Conservation (phyloP, 2,113 vertebrate genomes). For the Chloropsis hardwickii region DNA sequence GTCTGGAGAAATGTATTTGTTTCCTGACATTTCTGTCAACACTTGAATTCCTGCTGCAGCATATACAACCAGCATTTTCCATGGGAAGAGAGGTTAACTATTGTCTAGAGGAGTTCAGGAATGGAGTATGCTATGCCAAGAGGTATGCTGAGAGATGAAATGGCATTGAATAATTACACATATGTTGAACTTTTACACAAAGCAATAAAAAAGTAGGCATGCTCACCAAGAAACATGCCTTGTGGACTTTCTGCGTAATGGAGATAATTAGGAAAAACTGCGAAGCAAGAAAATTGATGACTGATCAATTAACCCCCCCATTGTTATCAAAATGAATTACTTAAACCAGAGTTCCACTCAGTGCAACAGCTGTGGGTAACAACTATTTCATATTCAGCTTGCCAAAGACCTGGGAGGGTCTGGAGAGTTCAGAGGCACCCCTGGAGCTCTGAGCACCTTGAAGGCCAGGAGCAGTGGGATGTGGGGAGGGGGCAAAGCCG, state of each 20-base stretch:
- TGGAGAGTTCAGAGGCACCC: neutral
- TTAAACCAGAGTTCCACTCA: neutral
- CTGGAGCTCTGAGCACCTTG: neutral
- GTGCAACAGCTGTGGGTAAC: neutral
- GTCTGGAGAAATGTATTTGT: neutral
- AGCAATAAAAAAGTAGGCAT: neutral
- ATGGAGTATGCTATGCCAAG: neutral
- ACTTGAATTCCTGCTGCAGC: neutral
- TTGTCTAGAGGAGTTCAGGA: neutral
- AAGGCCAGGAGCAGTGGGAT: neutral
- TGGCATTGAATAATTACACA: neutral
- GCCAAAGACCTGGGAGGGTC: neutral
- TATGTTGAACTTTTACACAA: neutral
- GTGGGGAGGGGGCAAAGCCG: neutral
- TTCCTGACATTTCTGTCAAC: neutral
- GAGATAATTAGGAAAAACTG: slow-evolving; percentile 9
- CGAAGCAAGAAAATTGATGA: neutral
- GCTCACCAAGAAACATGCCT: neutral
- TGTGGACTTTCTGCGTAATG: neutral
- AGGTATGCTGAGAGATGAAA: neutral
- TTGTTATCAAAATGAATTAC: slow-evolving; percentile 17
- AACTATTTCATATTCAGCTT: neutral
- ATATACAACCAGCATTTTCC: neutral
- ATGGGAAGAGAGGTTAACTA: neutral
- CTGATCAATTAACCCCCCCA: neutral